Evolutionary conservation across 2,113 vertebrate species (phyloP).

Genomic region (Uropsilus gracilis): DNA sequence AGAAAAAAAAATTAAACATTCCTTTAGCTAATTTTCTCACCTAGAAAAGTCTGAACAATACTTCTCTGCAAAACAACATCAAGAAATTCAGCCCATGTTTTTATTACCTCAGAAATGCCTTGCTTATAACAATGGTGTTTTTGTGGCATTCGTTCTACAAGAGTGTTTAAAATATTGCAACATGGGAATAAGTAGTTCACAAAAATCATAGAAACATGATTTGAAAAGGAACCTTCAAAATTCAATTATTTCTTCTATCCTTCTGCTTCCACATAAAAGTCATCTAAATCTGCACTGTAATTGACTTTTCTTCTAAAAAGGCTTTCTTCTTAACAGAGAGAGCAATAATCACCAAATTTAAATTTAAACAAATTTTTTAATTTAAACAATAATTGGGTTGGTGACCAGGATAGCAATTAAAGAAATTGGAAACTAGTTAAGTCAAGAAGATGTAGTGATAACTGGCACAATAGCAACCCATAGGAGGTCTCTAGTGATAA

Average conservation of each 20-base stretch:
- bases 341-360: neutral
- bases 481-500: neutral
- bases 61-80: conserved; percentile 53
- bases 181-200: conserved; percentile 41
- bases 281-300: neutral
- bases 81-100: conserved; percentile 42
- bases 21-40: conserved; percentile 40
- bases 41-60: conserved; percentile 52
- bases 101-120: conserved; percentile 66
- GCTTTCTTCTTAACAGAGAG: neutral
- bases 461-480: neutral
- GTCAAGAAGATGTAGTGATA: neutral
- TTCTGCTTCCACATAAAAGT: conserved; percentile 1
- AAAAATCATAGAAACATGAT: conserved; percentile 47
- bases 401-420: neutral
- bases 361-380: neutral
- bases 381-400: conserved; percentile 12
- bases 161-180: conserved; percentile 60
- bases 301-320: neutral
- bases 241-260: neutral
- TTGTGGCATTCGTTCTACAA: conserved; percentile 45
- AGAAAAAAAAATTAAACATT: conserved; percentile 5
- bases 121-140: conserved; percentile 46
- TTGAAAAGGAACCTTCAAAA: conserved; percentile 40
- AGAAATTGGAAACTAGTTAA: conserved; percentile 32